Evolutionary conservation across 1,140 invertebrate genomes (phyloP), one percentile per base, ranked within the genome.

Genomic region (Sycophaga agraensis): DNA sequence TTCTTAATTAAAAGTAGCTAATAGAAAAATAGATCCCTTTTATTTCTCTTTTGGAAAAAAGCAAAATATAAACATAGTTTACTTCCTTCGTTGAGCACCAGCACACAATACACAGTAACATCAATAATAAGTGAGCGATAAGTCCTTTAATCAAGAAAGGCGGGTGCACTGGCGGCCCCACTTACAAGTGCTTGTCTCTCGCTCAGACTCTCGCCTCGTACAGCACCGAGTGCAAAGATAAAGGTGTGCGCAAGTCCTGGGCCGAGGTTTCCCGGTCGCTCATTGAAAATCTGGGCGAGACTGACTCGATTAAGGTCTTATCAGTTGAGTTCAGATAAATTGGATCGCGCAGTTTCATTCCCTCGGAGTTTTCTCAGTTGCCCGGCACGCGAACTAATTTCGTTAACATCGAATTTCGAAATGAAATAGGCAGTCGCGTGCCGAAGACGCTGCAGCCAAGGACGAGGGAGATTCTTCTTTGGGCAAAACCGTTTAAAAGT

Each of bases 271-370:
- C 31, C 26, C 28, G 31, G 19, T 0, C 39, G 8, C 53, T 60
- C 40, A 60, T 51, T 63, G 46, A 57, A 63, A 63, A 63, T 56
- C 42, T 40, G 9, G 21, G 16, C 21, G 16, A 57, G 45, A 49
- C 51, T 51, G 26, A 63, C 53, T 63, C 46, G 53, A 63, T 63
- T 63, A 57, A 50, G 54, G 16, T 49, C 39, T 63, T 56, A 63
- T 63, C 45, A 51, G 46, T 35, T 42, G 35, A 63, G 24, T 63
- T 42, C 53, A 22, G 26, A 63, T 63, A 63, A 56, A 63, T 56
- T 50, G 45, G 53, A 57, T 56, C 53, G 42, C 39, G 28, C 45
- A 49, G 43, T 46, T 42, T 31, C 26, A 54, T 48, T 55, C n/a
- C 24, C 12, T 40, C 22, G 17, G 24, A 51, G 48, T 43, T 51